Evolutionary conservation across 64 coral and sea anemone species (phyloP), one percentile per base, ranked within the genome.

Genomic region (Porites lutea): DNA sequence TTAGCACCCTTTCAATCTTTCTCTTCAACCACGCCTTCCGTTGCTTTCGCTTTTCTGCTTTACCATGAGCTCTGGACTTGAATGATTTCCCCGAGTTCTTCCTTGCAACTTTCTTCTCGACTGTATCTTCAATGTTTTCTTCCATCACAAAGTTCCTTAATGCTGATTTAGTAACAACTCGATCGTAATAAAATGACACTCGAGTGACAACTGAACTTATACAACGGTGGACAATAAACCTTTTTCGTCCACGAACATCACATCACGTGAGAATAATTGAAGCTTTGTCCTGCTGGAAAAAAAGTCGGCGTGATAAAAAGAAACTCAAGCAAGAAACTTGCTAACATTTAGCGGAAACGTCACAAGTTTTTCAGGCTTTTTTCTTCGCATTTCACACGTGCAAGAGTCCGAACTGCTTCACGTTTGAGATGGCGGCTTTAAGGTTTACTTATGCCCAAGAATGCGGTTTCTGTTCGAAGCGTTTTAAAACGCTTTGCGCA

Each of bases 31-130:
- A 84, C 4, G 58, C 45, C 67, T 84, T 84, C 4, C 81, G 59
- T 43, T 84, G 81, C n/a, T 84, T 64, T 59, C 81, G 55, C 58
- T 67, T 82, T 61, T 84, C 81, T 2, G 20, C 21, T 16, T 84
- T 84, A 4, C 13, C 64, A n/a, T 84, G 81, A 10, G 15, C 18
- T 84, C 59, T 66, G 14, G 81, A 84, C 62, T 84, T 84, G 12
- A 61, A 63, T 3, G 66, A 4, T 70, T 70, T 70, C 4, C 19
- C 19, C 4, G 66, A 70, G 19, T 70, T 70, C 27, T 70, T 70
- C 10, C 66, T 70, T 21, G 27, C 66, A 70, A 70, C 21, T 4
- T 70, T 70, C 5, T 4, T 22, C 4, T 70, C 66, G 5, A 5
- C 27, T 21, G n/a, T n/a, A n/a, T 20, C 19, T 22, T 22, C 66